These are phyloP conservation scores for Genyomyrus donnyi DNA, from an alignment of 2,113 vertebrate genomes.

Conservation along the genomic window DNA sequence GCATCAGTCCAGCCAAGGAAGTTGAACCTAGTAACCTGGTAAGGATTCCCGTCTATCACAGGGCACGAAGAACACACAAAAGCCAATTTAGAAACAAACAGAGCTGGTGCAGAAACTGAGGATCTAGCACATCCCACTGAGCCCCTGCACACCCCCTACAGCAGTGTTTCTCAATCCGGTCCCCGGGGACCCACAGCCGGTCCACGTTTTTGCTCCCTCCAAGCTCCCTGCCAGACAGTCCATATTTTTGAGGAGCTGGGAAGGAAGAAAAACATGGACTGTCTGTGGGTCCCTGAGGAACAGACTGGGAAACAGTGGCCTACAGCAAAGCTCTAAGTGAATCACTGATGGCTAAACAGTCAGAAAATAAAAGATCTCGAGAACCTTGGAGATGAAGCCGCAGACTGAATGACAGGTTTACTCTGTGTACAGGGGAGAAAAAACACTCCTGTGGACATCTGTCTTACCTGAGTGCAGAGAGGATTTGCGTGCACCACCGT, in stretches of 20 bases:
- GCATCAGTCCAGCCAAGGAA: not conserved
- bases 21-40: not conserved
- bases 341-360: not conserved
- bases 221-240: not conserved
- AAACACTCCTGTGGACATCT: not conserved
- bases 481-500: slow-evolving; percentile 81
- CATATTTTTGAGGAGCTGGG: not conserved
- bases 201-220: not conserved
- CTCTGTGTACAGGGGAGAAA: not conserved
- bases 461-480: slow-evolving; percentile 75
- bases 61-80: not conserved
- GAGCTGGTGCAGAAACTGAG: not conserved
- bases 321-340: not conserved
- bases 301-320: not conserved
- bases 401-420: not conserved
- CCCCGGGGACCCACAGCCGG: not conserved
- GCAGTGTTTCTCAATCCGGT: not conserved
- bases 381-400: not conserved
- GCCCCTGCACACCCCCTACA: not conserved
- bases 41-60: not conserved
- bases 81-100: not conserved
- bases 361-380: not conserved
- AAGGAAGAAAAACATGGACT: not conserved
- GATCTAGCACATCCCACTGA: not conserved
- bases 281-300: not conserved